These are phyloP conservation scores for Lophius americanus DNA, from an alignment of 2,797 vertebrate species.

Conservation along the genomic window DNA sequence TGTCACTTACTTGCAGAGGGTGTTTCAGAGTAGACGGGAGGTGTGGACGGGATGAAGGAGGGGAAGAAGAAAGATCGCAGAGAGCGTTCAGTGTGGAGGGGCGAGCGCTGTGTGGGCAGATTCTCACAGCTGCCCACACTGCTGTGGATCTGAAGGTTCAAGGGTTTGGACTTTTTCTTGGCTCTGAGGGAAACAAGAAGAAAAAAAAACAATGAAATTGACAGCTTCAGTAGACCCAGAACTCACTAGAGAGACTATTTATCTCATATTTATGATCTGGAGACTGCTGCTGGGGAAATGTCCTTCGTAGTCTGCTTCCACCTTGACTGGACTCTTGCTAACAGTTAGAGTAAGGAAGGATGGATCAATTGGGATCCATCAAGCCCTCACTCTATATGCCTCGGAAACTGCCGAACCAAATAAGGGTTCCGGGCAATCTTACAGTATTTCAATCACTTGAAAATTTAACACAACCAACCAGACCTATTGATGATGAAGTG, in stretches of 20 bases:
- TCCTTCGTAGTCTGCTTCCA: too few relatives aligned
- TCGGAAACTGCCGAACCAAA: too few relatives aligned
- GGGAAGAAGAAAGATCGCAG: conserved; percentile 97
- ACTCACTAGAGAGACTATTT: not conserved
- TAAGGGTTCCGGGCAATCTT: too few relatives aligned
- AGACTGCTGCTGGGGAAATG: not conserved
- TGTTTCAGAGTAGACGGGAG: conserved; percentile 90
- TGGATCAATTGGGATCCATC: too few relatives aligned
- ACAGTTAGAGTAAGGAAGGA: too few relatives aligned
- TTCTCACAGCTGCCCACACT: conserved; percentile 98
- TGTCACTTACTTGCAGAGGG: conserved; percentile 93
- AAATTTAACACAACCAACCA: too few relatives aligned
- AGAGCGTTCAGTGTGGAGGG: conserved; percentile 91
- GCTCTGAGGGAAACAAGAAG: conserved; percentile 76
- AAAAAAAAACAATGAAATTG: conserved; percentile 8
- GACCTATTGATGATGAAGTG: too few relatives aligned
- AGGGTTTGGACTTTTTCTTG: conserved; percentile 97
- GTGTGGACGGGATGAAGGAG: conserved; percentile 94
- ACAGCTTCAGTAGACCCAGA: not conserved
- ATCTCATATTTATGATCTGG: too few relatives aligned
- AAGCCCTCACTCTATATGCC: too few relatives aligned
- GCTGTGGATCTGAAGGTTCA: conserved; percentile 98
- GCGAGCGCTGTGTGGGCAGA: conserved; percentile 93
- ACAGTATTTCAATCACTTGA: too few relatives aligned
- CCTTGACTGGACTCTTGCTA: too few relatives aligned